Evolutionary conservation across 1,140 invertebrate genomes (phyloP).

Genomic region (Hycleus cichorii): DNA sequence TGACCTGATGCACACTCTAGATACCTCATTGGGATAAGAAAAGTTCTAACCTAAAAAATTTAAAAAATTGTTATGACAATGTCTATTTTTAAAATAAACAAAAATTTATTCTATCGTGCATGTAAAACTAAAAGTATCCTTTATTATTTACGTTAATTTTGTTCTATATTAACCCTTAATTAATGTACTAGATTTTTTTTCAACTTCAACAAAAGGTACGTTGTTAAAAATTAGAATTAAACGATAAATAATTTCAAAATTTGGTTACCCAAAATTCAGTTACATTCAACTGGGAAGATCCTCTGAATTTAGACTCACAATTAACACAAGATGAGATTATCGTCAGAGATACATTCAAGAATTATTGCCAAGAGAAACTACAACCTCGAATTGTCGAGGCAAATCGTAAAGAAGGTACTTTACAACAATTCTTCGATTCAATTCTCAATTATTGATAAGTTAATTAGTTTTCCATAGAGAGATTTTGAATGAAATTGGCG

Average conservation of each 20-base stretch:
- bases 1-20: too few species aligned
- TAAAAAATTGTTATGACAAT: too few species aligned
- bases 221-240: too few species aligned
- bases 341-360: constrained; percentile 76
- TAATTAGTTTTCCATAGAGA: constrained; percentile 66
- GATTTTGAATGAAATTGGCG: constrained; percentile 87
- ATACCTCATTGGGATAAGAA: too few species aligned
- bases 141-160: too few species aligned
- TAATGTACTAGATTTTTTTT: not conserved
- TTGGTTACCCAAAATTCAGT: constrained; percentile 38
- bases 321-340: constrained; percentile 88
- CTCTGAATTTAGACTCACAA: constrained; percentile 79
- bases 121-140: too few species aligned
- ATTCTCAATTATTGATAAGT: not conserved
- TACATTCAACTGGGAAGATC: constrained; percentile 87
- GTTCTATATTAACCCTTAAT: too few species aligned
- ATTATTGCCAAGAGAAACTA: constrained; percentile 88
- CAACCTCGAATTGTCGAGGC: constrained; percentile 80
- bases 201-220: not conserved
- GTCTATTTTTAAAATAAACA: too few species aligned
- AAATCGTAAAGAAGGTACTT: constrained; percentile 79
- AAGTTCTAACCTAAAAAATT: too few species aligned
- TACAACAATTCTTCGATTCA: too few species aligned
- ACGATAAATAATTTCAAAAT: not conserved
- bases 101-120: too few species aligned